phyloP scores from a whole-genome alignment of 2,113 vertebrate species.

The Rana temporaria region DNA sequence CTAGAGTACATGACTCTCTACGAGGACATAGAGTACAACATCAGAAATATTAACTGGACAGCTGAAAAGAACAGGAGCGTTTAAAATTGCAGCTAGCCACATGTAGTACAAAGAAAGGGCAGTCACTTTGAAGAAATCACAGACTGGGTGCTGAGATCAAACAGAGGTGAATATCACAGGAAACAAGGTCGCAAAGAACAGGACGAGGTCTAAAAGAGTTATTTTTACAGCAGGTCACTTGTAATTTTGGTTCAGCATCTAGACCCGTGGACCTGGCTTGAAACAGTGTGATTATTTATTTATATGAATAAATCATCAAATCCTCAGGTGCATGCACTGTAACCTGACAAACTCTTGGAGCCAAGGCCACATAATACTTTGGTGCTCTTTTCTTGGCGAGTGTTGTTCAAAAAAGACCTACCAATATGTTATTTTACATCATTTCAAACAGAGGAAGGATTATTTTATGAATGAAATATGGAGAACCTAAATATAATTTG shows the following conservation, averaged over 20 bases:
- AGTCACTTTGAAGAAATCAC: conserved; percentile 30
- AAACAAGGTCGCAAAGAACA: not conserved
- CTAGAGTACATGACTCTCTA: too few species aligned
- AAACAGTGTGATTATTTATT: too few species aligned
- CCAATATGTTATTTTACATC: too few species aligned
- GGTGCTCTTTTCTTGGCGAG: too few species aligned
- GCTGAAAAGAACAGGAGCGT: not conserved
- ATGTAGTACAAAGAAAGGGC: conserved; percentile 4
- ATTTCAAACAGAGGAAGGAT: too few species aligned
- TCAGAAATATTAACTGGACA: conserved; percentile 17
- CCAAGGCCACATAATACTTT: too few species aligned
- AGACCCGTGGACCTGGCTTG: not conserved
- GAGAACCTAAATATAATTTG: too few species aligned
- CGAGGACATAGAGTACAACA: not conserved
- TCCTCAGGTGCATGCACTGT: too few species aligned
- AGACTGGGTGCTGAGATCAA: conserved; percentile 12
- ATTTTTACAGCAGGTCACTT: conserved; percentile 1
- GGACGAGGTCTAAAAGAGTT: not conserved
- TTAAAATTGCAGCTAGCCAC: not conserved
- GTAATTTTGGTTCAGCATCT: not conserved
- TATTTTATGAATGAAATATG: too few species aligned
- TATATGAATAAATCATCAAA: too few species aligned
- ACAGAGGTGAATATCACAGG: conserved; percentile 17
- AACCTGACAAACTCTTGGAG: too few species aligned
- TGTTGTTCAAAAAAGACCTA: too few species aligned